Base-by-base conservation (phyloP, 2,113 vertebrate genomes). In the Dromaius novaehollandiae region DNA sequence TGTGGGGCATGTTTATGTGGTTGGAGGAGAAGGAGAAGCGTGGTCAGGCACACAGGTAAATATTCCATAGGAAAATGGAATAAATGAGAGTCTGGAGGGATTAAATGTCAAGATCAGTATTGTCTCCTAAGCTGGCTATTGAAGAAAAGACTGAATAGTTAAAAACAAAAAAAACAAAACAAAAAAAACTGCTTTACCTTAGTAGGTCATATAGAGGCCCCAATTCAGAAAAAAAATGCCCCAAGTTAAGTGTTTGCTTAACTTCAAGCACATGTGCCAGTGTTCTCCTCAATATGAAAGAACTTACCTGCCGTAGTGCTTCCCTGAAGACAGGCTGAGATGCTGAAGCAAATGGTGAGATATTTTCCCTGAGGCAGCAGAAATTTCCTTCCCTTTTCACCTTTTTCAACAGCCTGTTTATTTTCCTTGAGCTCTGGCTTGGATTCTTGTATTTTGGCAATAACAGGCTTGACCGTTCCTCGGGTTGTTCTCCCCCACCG, bases 391-490 rank as follows among this genome's bases (percentile, higher is more conserved):
- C 86, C 70, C 86, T 90, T 61, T 91, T 92, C 82, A 92, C 65
- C 88, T 96, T 89, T 80, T 95, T 79, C 55, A 95, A 73, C 78
- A 21, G 82, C 53, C 50, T 96, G 83, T 96, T 95, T 89, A 70
- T 93, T 96, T 96, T 97, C 75, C 76, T 68, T 96, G 58, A 81
- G 50, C 76, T 7, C 74, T 96, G 91, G 77, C 68, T 97, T 61
- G 87, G 75, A 90, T 73, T 91, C 82, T 61, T 80, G 46, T 73
- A 36, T 83, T 93, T 93, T 97, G 92, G 95, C 88, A 98, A 94
- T 91, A 97, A 97, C 79, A 93, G 64, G 20, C 87, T 93, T 86
- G 71, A 97, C 93, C 5, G 53, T 82, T 96, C 86, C 81, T 96
- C 30, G 9, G 68, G 83, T 93, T 96, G 65, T 81, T 97, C 96